These are phyloP conservation scores for Grapholita molesta DNA, from an alignment of 1,140 invertebrate genomes.

Conservation along the genomic window DNA sequence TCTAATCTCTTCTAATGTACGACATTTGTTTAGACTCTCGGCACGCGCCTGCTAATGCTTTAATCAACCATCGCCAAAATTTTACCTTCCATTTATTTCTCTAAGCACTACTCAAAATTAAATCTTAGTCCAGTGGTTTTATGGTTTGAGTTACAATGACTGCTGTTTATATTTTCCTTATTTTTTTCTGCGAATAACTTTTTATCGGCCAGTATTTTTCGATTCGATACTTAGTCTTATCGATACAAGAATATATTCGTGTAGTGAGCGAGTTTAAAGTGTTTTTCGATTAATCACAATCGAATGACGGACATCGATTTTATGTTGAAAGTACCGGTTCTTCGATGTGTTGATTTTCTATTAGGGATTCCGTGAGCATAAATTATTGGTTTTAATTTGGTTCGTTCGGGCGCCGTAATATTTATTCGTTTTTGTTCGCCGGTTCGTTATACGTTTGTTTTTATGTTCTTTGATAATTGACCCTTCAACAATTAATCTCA, in stretches of 20 bases:
- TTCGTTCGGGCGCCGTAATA: conserved; percentile 52
- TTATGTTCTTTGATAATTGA: conserved; percentile 37
- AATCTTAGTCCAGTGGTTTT: conserved; percentile 19
- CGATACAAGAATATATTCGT: conserved; percentile 64
- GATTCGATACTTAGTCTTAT: conserved; percentile 53
- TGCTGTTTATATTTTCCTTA: conserved; percentile 18
- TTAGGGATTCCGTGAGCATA: conserved; percentile 74
- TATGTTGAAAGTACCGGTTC: conserved; percentile 47
- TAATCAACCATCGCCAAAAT: conserved; percentile 52
- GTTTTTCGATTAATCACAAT: conserved; percentile 64
- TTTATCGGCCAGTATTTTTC: conserved; percentile 66
- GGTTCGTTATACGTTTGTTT: conserved; percentile 50
- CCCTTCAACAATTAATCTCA: not conserved
- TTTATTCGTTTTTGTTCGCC: conserved; percentile 49
- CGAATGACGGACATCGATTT: conserved; percentile 36
- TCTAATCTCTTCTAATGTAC: conserved; percentile 28
- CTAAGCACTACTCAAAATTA: conserved; percentile 18
- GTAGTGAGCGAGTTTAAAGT: conserved; percentile 58
- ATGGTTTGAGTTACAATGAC: conserved; percentile 29
- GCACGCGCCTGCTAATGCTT: conserved; percentile 73
- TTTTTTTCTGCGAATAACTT: conserved; percentile 33
- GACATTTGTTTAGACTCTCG: conserved; percentile 69
- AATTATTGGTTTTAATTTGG: conserved; percentile 68
- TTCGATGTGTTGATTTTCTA: conserved; percentile 63
- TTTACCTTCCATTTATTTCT: conserved; percentile 42